A percentile compares a stretch with the other conserved stretches of the same genome.
Conservation (phyloP, 2,797 vertebrate genomes). For the Sebastes iracundus region DNA sequence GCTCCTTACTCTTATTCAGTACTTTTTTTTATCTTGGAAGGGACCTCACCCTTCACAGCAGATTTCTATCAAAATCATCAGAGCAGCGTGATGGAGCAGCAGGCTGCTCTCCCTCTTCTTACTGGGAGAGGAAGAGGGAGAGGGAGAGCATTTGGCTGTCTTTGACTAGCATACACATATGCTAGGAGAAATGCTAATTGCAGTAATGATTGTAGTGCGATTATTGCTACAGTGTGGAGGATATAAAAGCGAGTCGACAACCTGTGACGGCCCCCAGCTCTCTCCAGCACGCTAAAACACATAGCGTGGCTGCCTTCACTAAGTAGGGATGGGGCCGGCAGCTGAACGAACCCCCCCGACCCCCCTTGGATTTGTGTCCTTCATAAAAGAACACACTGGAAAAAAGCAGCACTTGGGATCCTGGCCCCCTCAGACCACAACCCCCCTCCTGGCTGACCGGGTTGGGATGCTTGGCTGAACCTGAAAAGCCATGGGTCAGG, state of each 20-base stretch:
- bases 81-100: constrained; percentile 46
- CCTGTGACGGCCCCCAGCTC: constrained; percentile 35
- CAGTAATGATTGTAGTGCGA: constrained; percentile 28
- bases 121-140: not conserved
- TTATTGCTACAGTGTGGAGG: constrained; percentile 28
- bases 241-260: constrained; percentile 52
- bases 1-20: constrained; percentile 22
- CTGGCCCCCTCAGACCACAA: constrained; percentile 22
- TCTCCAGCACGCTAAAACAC: constrained; percentile 16
- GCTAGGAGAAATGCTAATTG: constrained; percentile 49
- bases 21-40: constrained; percentile 31
- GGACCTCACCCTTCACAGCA: constrained; percentile 49
- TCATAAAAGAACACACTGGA: constrained; percentile 60
- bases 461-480: constrained; percentile 66
- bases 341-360: not conserved
- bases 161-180: constrained; percentile 1
- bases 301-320: not conserved
- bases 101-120: constrained; percentile 15
- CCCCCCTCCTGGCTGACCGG: constrained; percentile 37
- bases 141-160: not conserved
- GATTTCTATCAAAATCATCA: constrained; percentile 65
- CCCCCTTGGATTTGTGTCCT: constrained; percentile 54
- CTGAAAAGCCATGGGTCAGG: constrained; percentile 66
- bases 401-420: constrained; percentile 28
- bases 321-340: constrained; percentile 17